A percentile compares a stretch with the other conserved stretches of the same genome.
Conservation (phyloP, 2,113 vertebrate species). For the Hirundichthys speculiger region DNA sequence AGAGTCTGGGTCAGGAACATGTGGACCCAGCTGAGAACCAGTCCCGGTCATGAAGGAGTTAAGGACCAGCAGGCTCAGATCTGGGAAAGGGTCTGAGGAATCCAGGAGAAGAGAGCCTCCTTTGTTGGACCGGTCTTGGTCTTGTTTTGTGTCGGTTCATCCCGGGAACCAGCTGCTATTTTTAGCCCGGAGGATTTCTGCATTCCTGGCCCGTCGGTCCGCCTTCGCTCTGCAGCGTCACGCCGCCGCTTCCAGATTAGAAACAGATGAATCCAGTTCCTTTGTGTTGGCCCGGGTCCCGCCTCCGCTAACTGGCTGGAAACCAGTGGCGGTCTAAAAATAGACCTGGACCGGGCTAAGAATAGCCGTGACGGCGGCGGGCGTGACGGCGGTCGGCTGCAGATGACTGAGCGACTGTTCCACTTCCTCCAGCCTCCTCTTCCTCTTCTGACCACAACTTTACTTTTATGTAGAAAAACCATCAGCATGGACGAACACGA, state of each 20-base stretch:
- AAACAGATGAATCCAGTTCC: slow-evolving; percentile 90
- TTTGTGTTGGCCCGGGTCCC: slow-evolving; percentile 82
- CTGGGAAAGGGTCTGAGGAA: slow-evolving; percentile 67
- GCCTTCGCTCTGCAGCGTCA: not conserved
- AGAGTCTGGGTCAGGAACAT: too few relatives aligned
- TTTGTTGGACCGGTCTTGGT: slow-evolving; percentile 77
- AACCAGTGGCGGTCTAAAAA: slow-evolving; percentile 95
- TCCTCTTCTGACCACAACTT: too few relatives aligned
- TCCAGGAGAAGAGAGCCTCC: slow-evolving; percentile 83
- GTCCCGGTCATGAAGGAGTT: not conserved
- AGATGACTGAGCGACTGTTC: too few relatives aligned
- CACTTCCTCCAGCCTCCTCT: slow-evolving; percentile 73
- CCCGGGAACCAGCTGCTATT: slow-evolving; percentile 89
- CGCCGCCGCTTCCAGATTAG: slow-evolving; percentile 80
- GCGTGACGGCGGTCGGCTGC: slow-evolving; percentile 18
- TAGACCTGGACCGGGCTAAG: slow-evolving; percentile 88
- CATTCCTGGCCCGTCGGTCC: slow-evolving; percentile 77
- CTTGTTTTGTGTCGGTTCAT: slow-evolving; percentile 85
- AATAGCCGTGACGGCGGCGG: slow-evolving; percentile 82
- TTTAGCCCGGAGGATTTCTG: slow-evolving; percentile 88
- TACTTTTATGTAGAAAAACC: too few relatives aligned
- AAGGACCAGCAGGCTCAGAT: slow-evolving; percentile 6
- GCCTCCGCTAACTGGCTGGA: slow-evolving; percentile 91
- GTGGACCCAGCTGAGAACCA: too few relatives aligned
- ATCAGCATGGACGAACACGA: too few relatives aligned